Conservation (phyloP, 23 tunicate species). For the Trididemnum clinides region DNA sequence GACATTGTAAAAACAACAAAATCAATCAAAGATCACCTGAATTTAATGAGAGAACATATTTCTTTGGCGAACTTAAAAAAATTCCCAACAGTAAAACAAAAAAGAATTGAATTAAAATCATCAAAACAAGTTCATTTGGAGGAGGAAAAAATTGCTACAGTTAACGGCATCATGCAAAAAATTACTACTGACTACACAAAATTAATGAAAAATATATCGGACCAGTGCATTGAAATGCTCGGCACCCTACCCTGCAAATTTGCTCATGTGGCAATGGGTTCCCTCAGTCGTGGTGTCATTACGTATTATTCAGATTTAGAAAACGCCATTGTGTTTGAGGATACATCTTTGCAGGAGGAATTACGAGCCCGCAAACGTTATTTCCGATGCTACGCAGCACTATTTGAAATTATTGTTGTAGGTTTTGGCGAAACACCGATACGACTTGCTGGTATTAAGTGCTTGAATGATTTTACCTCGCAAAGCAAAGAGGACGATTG, state of each 20-base stretch:
- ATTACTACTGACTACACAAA: conserved; percentile 12
- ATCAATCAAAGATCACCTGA: neutral
- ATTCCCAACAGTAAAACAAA: too few relatives aligned
- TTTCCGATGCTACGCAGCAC: conserved; percentile 41
- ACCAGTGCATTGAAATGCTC: neutral
- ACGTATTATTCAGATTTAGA: conserved; percentile 65
- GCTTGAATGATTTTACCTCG: conserved; percentile 23
- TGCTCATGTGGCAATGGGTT: conserved; percentile 52
- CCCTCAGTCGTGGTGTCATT: conserved; percentile 37
- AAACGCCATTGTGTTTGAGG: conserved; percentile 50
- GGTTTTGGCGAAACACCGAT: conserved; percentile 47
- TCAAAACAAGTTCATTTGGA: too few relatives aligned
- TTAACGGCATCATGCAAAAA: conserved; percentile 15
- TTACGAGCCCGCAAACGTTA: neutral
- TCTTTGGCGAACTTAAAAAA: too few relatives aligned
- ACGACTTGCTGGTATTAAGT: conserved; percentile 31
- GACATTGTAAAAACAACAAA: neutral
- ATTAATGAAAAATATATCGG: neutral
- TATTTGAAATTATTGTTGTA: conserved; percentile 41
- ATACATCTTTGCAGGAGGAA: neutral
- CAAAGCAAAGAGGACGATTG: conserved; percentile 21
- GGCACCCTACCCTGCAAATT: conserved; percentile 38
- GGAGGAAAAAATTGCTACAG: neutral
- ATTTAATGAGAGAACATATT: neutral
- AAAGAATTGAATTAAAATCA: too few relatives aligned